These are phyloP conservation scores for Pygoscelis adeliae DNA, from an alignment of 2,113 vertebrate species.

Conservation along the genomic window DNA sequence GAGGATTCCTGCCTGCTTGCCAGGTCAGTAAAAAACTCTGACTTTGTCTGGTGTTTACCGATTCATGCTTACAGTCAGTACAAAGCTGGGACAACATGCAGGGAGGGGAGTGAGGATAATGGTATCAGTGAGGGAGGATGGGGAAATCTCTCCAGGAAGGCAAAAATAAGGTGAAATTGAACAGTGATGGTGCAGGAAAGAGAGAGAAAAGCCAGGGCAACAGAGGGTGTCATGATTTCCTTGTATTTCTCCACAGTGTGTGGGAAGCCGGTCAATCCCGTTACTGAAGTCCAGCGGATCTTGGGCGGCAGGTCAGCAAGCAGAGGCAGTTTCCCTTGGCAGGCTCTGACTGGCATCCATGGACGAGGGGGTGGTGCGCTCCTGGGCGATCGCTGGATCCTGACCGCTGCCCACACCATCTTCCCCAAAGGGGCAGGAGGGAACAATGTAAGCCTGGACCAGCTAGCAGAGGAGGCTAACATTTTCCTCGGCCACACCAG, in stretches of 20 bases:
- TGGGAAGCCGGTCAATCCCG: conserved; percentile 70
- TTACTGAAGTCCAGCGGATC: conserved; percentile 69
- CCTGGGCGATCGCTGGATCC: conserved; percentile 87
- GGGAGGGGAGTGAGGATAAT: background rate
- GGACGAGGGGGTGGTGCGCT: conserved; percentile 83
- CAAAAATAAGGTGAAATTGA: background rate
- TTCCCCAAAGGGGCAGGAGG: background rate
- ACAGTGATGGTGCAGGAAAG: background rate
- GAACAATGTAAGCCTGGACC: background rate
- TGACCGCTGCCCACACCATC: conserved; percentile 89
- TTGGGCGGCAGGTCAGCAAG: conserved; percentile 74
- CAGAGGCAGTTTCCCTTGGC: conserved; percentile 88
- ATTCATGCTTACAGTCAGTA: background rate
- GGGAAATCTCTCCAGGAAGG: background rate
- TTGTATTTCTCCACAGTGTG: conserved; percentile 78
- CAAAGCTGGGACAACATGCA: background rate
- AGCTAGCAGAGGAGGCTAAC: background rate
- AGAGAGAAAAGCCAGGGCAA: background rate
- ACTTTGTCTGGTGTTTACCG: background rate
- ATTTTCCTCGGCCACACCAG: conserved; percentile 70
- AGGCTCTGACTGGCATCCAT: conserved; percentile 65
- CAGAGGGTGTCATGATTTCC: background rate
- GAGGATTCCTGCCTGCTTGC: conserved; percentile 73
- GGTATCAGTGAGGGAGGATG: background rate
- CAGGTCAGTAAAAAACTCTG: conserved; percentile 65